Base-by-base conservation (phyloP, 1,140 invertebrate species). In the Temnothorax curvispinosus region DNA sequence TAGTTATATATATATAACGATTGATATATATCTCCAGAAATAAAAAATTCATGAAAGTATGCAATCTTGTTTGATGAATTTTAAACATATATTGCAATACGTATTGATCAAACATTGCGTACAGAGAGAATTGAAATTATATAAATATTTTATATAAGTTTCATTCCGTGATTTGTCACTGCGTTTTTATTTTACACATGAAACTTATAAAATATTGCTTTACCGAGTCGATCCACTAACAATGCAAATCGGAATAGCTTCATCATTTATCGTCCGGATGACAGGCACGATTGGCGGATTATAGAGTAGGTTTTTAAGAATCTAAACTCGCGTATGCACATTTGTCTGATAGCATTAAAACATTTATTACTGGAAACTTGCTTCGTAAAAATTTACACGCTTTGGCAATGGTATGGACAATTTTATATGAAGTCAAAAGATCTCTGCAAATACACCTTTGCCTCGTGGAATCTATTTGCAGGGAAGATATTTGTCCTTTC, bases 201-300 rank as follows among this genome's bases (percentile, higher is more conserved):
- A 3, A 82, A 35, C 67, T 60, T 58, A 11, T 74, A 60, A 74
- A 82, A 74, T 82, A 82, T 60, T 35, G 13, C 13, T 13, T 5
- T 7, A n/a, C 1, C 38, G n/a, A 82, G 9, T 58, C 32, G 67
- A 74, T 38, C 21, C 41, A 52, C 27, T 74, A 74, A n/a, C 52
- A 82, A 74, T 82, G 41, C 27, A 74, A 82, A 82, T 74, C 38
- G 11, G 21, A 60, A 75, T 38, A 60, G 44, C 32, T 18, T 47
- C 69, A 60, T 75, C 69, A 47, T 84, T 75, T 84, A 60, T 84
- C 80, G 67, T 35, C 38, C 5, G 15, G 52, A 47, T 32, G 80
- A 82, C 80, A 60, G 80, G 27, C 80, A 32, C 80, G 80, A 75
- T 84, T 74, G 80, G 80, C 80, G 54, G 80, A 74, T 75, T 75